A percentile compares a stretch with the other conserved stretches of the same genome.
Conservation (phyloP, 2,888 invertebrate genomes). For the Patella caerulea region DNA sequence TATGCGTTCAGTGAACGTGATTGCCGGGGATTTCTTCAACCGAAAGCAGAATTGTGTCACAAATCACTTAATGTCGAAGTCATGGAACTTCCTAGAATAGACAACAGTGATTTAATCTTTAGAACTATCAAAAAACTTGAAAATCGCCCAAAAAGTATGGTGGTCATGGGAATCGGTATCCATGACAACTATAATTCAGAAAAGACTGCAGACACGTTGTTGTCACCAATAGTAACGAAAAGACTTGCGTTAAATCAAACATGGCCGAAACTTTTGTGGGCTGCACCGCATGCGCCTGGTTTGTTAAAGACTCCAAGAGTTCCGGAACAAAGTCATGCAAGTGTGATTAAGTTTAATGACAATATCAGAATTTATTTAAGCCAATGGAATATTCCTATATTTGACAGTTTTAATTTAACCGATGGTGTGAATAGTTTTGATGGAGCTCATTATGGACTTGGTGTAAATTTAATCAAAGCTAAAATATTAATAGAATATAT, state of each 20-base stretch:
- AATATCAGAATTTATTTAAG: constrained; percentile 20
- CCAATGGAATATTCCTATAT: constrained; percentile 25
- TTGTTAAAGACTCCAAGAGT: constrained; percentile 32
- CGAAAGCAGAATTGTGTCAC: constrained; percentile 8
- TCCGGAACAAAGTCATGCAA: constrained; percentile 21
- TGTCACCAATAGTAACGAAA: constrained; percentile 20
- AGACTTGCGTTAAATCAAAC: neutral
- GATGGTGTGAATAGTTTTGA: constrained; percentile 35
- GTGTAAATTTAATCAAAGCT: constrained; percentile 32
- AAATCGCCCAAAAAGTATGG: neutral
- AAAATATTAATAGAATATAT: constrained; percentile 30
- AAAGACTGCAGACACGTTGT: neutral
- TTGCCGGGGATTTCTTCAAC: neutral
- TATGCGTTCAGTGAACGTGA: constrained; percentile 7
- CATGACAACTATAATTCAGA: neutral
- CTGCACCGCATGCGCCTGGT: constrained; percentile 32
- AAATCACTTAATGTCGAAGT: neutral
- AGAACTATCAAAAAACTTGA: neutral
- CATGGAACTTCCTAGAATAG: neutral
- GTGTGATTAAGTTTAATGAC: constrained; percentile 24
- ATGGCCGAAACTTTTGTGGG: constrained; percentile 34
- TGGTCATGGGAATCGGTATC: neutral
- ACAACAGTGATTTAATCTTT: neutral
- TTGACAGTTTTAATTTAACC: constrained; percentile 33
- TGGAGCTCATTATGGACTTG: constrained; percentile 35